These are phyloP conservation scores for Euproctis similis DNA, from an alignment of 2,888 invertebrate species.

Conservation along the genomic window DNA sequence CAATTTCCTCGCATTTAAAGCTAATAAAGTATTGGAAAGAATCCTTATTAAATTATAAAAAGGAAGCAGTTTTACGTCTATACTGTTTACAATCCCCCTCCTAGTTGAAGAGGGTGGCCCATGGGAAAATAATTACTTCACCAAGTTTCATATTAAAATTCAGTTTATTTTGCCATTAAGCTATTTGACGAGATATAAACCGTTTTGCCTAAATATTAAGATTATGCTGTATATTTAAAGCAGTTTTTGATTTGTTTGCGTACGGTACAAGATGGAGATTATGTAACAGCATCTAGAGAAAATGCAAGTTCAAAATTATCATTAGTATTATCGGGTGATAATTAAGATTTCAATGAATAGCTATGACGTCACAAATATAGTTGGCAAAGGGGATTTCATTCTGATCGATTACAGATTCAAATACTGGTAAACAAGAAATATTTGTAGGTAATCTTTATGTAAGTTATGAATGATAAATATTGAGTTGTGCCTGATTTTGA, in stretches of 20 bases:
- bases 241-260: conserved; percentile 31
- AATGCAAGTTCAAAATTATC: too few species aligned
- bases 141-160: conserved; percentile 49
- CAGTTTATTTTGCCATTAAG: conserved; percentile 61
- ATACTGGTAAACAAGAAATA: too few species aligned
- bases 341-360: too few species aligned
- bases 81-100: conserved; percentile 37
- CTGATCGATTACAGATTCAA: too few species aligned
- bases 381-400: too few species aligned
- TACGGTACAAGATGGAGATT: conserved; percentile 15
- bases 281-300: too few species aligned
- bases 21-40: conserved; percentile 66
- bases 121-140: conserved; percentile 51
- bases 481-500: too few species aligned
- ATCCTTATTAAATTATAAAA: conserved; percentile 61
- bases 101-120: conserved; percentile 33
- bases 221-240: conserved; percentile 34
- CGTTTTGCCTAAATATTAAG: conserved; percentile 39
- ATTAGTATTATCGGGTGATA: too few species aligned
- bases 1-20: conserved; percentile 60
- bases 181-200: conserved; percentile 48
- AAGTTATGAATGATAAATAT: too few species aligned
- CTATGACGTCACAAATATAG: too few species aligned
- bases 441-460: too few species aligned
- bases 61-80: conserved; percentile 19